Evolutionary conservation across 2,888 invertebrate genomes (phyloP).

Genomic region (Calameuta pallipes): DNA sequence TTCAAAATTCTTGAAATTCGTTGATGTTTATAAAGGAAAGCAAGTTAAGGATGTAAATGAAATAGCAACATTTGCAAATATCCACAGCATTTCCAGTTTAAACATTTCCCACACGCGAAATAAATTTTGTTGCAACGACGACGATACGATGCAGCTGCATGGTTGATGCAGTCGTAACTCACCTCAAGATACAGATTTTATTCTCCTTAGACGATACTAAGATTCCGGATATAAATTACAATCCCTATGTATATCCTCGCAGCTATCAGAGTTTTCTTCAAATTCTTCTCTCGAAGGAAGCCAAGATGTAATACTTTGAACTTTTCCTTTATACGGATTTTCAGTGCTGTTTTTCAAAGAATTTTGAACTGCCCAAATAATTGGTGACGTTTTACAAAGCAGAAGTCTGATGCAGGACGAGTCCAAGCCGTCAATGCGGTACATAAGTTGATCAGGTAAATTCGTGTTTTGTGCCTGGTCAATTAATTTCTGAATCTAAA

Average conservation of each 20-base stretch:
- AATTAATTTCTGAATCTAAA: conserved; percentile 67
- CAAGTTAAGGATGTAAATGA: too few species aligned
- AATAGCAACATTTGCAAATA: too few species aligned
- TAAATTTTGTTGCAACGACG: too few species aligned
- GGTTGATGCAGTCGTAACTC: too few species aligned
- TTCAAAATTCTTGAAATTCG: too few species aligned
- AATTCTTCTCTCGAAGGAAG: conserved; percentile 59
- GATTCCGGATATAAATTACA: conserved; percentile 54
- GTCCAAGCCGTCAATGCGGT: conserved; percentile 72
- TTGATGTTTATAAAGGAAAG: too few species aligned
- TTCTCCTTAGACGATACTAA: conserved; percentile 1
- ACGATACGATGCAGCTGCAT: too few species aligned
- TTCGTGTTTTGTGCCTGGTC: conserved; percentile 72
- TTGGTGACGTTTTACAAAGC: conserved; percentile 82
- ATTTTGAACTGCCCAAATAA: conserved; percentile 81
- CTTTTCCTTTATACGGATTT: conserved; percentile 43
- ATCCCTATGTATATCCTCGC: conserved; percentile 59
- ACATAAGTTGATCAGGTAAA: conserved; percentile 73
- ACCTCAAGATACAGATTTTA: not conserved
- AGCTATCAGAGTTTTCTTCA: conserved; percentile 60
- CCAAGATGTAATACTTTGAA: conserved; percentile 56
- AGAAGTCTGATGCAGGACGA: conserved; percentile 78
- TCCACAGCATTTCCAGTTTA: too few species aligned
- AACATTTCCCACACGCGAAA: too few species aligned
- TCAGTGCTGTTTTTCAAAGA: conserved; percentile 67